Percentiles rank a stretch among this genome's conserved stretches.
These are phyloP conservation scores for Phoenicopterus ruber DNA, from an alignment of 2,113 vertebrate genomes.

Conservation along the genomic window DNA sequence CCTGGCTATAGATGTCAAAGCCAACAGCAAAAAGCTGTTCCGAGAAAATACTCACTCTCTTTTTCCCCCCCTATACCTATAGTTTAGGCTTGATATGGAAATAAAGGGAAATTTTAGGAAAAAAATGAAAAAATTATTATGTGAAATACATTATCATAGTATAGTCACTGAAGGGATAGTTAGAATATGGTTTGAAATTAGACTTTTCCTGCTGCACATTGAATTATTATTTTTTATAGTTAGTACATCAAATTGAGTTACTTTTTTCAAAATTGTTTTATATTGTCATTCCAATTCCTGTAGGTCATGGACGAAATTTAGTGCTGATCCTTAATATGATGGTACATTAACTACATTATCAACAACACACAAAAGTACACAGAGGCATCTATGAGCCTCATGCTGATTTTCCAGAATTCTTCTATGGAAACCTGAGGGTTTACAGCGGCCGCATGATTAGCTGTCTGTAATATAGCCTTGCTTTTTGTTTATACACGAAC, in stretches of 20 bases:
- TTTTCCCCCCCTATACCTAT: rapidly evolving
- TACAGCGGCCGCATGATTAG: not conserved
- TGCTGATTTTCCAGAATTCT: not conserved
- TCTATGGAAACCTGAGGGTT: not conserved
- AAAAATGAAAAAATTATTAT: rapidly evolving
- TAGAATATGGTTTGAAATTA: not conserved
- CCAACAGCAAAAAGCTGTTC: not conserved
- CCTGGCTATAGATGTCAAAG: not conserved
- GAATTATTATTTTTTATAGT: not conserved
- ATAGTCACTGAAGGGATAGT: not conserved
- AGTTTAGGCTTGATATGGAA: not conserved
- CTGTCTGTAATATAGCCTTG: not conserved
- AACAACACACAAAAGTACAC: not conserved
- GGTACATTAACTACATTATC: not conserved
- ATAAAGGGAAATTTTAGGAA: not conserved
- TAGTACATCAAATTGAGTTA: not conserved
- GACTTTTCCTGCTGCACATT: not conserved
- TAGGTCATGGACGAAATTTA: not conserved
- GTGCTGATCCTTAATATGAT: not conserved
- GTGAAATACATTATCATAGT: not conserved
- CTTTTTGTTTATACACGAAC: not conserved
- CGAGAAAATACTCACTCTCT: not conserved
- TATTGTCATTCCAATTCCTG: not conserved
- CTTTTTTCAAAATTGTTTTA: not conserved
- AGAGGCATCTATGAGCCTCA: not conserved